A percentile compares a stretch with the other conserved stretches of the same genome.
Evolutionary conservation across 2,113 vertebrate species (phyloP).

Genomic region (Neoarius graeffei): DNA sequence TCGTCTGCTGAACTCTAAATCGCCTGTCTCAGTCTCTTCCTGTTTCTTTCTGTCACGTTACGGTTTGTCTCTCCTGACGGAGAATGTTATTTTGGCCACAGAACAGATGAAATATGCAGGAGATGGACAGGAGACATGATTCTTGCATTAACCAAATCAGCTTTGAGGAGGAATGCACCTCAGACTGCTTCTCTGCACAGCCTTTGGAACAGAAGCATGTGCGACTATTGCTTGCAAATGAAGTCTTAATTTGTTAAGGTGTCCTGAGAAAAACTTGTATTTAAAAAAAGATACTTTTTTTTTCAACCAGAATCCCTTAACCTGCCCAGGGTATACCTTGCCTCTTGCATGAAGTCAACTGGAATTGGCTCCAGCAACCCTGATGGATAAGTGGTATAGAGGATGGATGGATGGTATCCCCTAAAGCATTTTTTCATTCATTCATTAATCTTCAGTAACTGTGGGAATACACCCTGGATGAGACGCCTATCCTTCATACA

Average conservation of each 20-base stretch:
- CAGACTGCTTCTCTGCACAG: conserved; percentile 7
- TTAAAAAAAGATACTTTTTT: neutral
- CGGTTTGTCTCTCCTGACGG: conserved; percentile 35
- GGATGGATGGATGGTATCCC: too few relatives aligned
- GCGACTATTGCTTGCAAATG: neutral
- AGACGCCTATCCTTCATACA: accelerated
- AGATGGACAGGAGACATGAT: conserved; percentile 55
- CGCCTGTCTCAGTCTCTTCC: neutral
- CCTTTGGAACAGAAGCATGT: neutral
- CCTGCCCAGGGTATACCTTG: too few relatives aligned
- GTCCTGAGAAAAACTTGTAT: neutral
- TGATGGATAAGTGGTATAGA: too few relatives aligned
- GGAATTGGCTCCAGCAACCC: too few relatives aligned
- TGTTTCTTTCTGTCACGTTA: conserved; percentile 24
- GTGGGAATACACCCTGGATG: neutral
- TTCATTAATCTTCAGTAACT: neutral
- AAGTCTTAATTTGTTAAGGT: neutral
- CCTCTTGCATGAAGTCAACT: too few relatives aligned
- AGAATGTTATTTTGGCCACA: conserved; percentile 51
- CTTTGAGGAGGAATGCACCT: conserved; percentile 6
- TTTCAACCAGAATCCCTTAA: neutral
- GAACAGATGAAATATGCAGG: conserved; percentile 54
- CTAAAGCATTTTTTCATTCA: neutral
- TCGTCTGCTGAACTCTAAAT: neutral
- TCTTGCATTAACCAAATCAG: conserved; percentile 49